Evolutionary conservation across 1,140 invertebrate species (phyloP).

Genomic region (Paraescarpia echinospica): DNA sequence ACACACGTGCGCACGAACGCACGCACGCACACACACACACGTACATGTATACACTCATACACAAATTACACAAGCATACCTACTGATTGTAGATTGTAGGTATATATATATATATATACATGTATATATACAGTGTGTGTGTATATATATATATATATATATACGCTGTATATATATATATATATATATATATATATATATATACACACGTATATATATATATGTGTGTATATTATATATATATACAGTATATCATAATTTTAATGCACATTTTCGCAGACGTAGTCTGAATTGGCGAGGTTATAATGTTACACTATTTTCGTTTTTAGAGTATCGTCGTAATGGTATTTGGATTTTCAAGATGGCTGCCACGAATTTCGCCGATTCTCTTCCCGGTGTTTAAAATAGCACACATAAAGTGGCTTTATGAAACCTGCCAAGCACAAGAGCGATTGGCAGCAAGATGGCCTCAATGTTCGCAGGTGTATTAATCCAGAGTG

Average conservation of each 20-base stretch:
- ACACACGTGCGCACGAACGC: not conserved
- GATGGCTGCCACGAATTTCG: not conserved
- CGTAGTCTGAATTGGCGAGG: not conserved
- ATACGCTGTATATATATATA: too few relatives aligned
- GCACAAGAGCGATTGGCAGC: not conserved
- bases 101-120: not conserved
- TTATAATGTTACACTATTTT: not conserved
- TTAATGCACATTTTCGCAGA: not conserved
- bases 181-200: not conserved
- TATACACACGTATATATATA: not conserved
- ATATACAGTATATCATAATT: too few relatives aligned
- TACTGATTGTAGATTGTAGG: too few relatives aligned
- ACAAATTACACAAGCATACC: not conserved
- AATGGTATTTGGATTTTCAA: not conserved
- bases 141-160: not conserved
- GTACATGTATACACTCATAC: not conserved
- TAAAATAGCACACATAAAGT: not conserved
- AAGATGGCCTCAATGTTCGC: not conserved
- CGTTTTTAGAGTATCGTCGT: not conserved
- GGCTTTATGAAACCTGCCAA: not conserved
- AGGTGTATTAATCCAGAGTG: not conserved
- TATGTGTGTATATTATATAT: too few relatives aligned
- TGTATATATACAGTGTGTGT: not conserved
- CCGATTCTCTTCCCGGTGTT: not conserved
- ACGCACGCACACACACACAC: not conserved